Percentiles rank a stretch among this genome's conserved stretches.
Evolutionary conservation across 2,888 invertebrate species (phyloP).

Genomic region (Campoplex nolae): DNA sequence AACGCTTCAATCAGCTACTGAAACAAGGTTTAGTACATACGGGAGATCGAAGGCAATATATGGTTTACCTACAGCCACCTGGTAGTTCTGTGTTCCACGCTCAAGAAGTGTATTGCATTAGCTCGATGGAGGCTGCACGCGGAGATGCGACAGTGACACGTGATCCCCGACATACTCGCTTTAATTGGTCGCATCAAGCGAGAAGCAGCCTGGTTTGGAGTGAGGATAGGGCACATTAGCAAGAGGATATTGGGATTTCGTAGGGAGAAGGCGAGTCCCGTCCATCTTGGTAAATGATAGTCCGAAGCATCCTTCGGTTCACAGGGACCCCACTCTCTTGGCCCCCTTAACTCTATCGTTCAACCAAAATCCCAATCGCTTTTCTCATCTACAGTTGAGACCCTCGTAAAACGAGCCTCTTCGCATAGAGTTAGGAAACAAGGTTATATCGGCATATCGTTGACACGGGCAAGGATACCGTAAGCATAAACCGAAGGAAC

Average conservation of each 20-base stretch:
- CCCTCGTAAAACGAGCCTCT: constrained; percentile 25
- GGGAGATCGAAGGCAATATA: constrained; percentile 10
- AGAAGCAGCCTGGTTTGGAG: constrained; percentile 44
- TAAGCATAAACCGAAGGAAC: neutral
- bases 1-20: neutral
- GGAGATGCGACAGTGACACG: constrained; percentile 35
- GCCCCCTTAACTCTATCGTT: constrained; percentile 30
- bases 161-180: constrained; percentile 46
- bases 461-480: neutral
- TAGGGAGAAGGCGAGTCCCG: constrained; percentile 54
- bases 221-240: constrained; percentile 65
- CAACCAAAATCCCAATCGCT: constrained; percentile 25
- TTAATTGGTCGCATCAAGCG: constrained; percentile 67
- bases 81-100: neutral
- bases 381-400: constrained; percentile 31
- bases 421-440: neutral
- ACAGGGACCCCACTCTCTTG: neutral
- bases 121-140: neutral
- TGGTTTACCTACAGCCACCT: neutral
- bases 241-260: constrained; percentile 71
- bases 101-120: constrained; percentile 23
- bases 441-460: neutral
- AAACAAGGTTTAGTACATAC: neutral
- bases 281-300: constrained; percentile 74
- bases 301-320: constrained; percentile 67